Evolutionary conservation across 1,140 invertebrate species (phyloP), one percentile per base, ranked within the genome.

Genomic region (Nebria ingens): DNA sequence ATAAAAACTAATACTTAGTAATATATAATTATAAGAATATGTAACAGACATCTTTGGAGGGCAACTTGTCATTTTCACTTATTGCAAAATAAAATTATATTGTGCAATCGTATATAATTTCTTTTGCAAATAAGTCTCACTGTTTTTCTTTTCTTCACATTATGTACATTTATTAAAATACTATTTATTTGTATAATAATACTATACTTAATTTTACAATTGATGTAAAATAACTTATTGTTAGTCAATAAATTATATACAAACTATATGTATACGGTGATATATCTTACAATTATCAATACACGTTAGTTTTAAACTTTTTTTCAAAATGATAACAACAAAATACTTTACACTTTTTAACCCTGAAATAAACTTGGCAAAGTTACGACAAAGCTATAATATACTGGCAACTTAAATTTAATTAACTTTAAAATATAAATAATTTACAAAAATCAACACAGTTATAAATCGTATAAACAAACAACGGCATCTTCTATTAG

Each of bases 171-270:
- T n/a, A n/a, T 34, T 34, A 34, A 6, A 34, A 34, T 9, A 34
- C n/a, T n/a, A n/a, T n/a, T n/a, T 9, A 34, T 34, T 9, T 34
- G 25, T 34, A 34, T 34, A 34, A n/a, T n/a, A 34, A 34, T 34
- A 6, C n/a, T 34, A 34, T n/a, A 34, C 25, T 34, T 34, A 34
- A 45, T 11, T 9, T 11, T 45, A 45, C 3, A 12, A 11, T 17
- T 45, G 40, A 17, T 45, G 40, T 45, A 45, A 45, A 9, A 45
- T 45, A 45, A 45, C 40, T 45, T 45, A 45, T 45, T 45, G 40
- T 11, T 45, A 45, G 15, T 45, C 40, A 45, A 45, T 45, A 45
- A 45, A 45, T 45, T 45, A 45, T 45, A 45, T 45, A 45, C 40
- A 45, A 45, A 45, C 40, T 11, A 45, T 45, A 45, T 45, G 17